Evolutionary conservation across 1,140 invertebrate species (phyloP).

Genomic region (Forficula auricularia): DNA sequence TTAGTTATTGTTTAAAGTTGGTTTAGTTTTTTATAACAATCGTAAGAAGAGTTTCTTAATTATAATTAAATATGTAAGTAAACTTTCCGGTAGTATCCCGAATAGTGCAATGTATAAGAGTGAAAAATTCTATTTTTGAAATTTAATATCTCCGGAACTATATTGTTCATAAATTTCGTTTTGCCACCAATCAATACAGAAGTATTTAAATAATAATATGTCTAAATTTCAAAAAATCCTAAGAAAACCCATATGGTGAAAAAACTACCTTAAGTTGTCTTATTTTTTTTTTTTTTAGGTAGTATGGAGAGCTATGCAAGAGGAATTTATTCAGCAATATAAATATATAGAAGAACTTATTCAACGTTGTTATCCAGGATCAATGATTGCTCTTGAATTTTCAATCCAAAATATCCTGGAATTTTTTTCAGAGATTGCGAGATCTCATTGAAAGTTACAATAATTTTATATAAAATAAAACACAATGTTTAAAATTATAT

Average conservation of each 20-base stretch:
- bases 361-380: constrained; percentile 88
- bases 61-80: too few species aligned
- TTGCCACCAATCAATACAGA: too few species aligned
- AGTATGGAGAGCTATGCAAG: constrained; percentile 98
- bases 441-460: constrained; percentile 57
- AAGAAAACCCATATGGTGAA: too few species aligned
- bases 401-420: constrained; percentile 88
- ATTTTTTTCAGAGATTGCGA: constrained; percentile 97
- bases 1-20: too few species aligned
- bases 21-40: too few species aligned
- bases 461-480: not conserved
- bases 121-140: not conserved
- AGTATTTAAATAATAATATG: too few species aligned
- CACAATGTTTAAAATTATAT: not conserved
- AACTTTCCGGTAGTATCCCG: too few species aligned
- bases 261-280: too few species aligned
- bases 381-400: constrained; percentile 87
- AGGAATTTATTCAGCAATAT: constrained; percentile 95
- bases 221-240: too few species aligned
- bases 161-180: not conserved
- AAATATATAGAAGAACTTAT: constrained; percentile 87
- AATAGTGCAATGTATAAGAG: too few species aligned
- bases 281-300: constrained; percentile 46
- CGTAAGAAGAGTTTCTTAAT: too few species aligned
- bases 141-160: constrained; percentile 1